Percentiles rank a stretch among this genome's conserved stretches.
Conservation (phyloP, 1,140 invertebrate genomes). For the Megathymus violae region DNA sequence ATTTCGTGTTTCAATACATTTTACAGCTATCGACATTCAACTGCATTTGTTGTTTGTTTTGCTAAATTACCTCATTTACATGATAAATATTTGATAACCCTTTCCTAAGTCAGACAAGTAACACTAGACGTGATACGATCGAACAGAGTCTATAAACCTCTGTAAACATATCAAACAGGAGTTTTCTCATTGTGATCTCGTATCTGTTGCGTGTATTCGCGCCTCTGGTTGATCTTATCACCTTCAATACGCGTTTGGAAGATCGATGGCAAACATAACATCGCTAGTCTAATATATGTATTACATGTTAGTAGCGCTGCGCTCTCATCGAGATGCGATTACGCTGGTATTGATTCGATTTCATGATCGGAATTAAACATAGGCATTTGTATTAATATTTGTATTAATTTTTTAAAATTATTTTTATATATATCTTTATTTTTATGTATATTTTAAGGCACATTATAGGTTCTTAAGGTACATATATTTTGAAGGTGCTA, state of each 20-base stretch:
- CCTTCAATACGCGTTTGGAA: slow-evolving; percentile 30
- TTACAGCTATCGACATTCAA: too few species aligned
- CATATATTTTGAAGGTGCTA: too few species aligned
- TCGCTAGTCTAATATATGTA: slow-evolving; percentile 11
- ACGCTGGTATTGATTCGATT: too few species aligned
- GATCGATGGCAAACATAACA: slow-evolving; percentile 29
- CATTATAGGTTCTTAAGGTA: too few species aligned
- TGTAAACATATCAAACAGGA: slow-evolving; percentile 21
- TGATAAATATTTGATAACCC: slow-evolving; percentile 5
- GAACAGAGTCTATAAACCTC: slow-evolving; percentile 5
- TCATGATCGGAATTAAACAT: too few species aligned
- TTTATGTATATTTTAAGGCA: too few species aligned
- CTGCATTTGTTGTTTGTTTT: not conserved
- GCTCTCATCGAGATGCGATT: not conserved
- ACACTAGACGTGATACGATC: not conserved
- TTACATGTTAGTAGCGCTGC: not conserved
- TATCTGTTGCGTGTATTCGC: slow-evolving; percentile 30
- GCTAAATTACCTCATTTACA: slow-evolving; percentile 16
- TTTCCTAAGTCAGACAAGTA: not conserved
- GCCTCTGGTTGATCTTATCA: slow-evolving; percentile 27
- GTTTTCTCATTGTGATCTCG: slow-evolving; percentile 27
- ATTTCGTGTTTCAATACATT: too few species aligned
- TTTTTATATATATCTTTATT: too few species aligned
- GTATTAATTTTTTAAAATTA: too few species aligned
- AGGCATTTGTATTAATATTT: too few species aligned